Evolutionary conservation across 53 echinoderm and acorn worm species (phyloP).

Genomic region (Henricia sp.): DNA sequence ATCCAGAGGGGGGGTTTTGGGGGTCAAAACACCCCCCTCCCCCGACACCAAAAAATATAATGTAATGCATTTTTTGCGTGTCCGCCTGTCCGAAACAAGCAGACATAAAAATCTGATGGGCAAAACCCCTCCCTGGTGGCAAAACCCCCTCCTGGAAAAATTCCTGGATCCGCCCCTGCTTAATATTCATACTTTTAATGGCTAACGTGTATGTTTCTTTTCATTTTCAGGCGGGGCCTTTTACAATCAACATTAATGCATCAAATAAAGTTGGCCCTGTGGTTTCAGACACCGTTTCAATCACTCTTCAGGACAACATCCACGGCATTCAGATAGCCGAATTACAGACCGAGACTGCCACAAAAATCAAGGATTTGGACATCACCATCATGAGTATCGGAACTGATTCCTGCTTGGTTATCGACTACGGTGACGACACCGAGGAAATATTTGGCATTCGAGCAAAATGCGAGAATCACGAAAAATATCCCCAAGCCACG

Average conservation of each 20-base stretch:
- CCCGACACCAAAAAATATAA: too few species aligned
- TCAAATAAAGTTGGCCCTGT: not conserved
- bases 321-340: slow-evolving; percentile 17
- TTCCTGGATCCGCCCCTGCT: not conserved
- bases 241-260: not conserved
- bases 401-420: slow-evolving; percentile 64
- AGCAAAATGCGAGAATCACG: slow-evolving; percentile 50
- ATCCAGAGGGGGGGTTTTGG: too few species aligned
- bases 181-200: not conserved
- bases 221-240: not conserved
- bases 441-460: slow-evolving; percentile 39
- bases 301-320: slow-evolving; percentile 54
- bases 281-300: not conserved
- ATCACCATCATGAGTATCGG: slow-evolving; percentile 66
- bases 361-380: slow-evolving; percentile 13
- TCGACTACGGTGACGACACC: slow-evolving; percentile 73
- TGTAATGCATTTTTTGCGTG: too few species aligned
- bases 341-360: not conserved
- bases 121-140: too few species aligned
- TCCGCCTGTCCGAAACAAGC: too few species aligned
- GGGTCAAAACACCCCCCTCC: too few species aligned
- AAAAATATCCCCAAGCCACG: slow-evolving; percentile 18
- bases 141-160: too few species aligned
- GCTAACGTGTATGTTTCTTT: not conserved
- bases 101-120: too few species aligned